Conservation (phyloP, 2,888 invertebrate genomes). For the Drosophila infuscata region DNA sequence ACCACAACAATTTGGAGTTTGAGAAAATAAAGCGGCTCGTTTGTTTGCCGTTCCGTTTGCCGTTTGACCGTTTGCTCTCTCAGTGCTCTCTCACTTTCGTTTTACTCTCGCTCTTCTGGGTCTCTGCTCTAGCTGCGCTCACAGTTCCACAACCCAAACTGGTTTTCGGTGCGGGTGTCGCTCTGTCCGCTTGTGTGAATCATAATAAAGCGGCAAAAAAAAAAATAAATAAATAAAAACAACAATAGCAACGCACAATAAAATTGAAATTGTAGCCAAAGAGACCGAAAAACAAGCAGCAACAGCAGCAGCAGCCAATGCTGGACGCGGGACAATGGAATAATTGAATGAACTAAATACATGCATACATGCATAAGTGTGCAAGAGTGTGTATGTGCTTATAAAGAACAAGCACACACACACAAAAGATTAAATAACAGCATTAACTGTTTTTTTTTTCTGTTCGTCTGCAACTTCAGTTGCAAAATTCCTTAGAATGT, state of each 20-base stretch:
- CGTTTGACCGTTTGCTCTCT: slow-evolving; percentile 16
- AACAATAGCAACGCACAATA: slow-evolving; percentile 50
- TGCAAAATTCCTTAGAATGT: not conserved
- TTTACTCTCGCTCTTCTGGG: slow-evolving; percentile 1
- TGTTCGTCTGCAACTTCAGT: not conserved
- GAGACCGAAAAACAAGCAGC: slow-evolving; percentile 27
- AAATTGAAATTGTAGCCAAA: slow-evolving; percentile 76
- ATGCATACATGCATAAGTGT: slow-evolving; percentile 22
- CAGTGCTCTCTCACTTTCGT: slow-evolving; percentile 6
- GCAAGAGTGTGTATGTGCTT: not conserved
- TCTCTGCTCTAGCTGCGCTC: slow-evolving; percentile 9
- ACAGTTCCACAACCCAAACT: slow-evolving; percentile 51
- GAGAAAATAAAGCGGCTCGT: slow-evolving; percentile 56
- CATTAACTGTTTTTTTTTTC: not conserved
- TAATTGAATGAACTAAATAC: slow-evolving; percentile 42
- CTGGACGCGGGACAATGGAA: slow-evolving; percentile 39
- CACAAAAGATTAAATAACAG: not conserved
- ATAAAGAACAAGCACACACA: not conserved
- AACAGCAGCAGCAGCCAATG: slow-evolving; percentile 11
- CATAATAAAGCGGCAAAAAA: slow-evolving; percentile 64
- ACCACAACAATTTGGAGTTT: slow-evolving; percentile 43
- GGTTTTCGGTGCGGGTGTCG: slow-evolving; percentile 75
- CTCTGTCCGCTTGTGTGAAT: slow-evolving; percentile 61
- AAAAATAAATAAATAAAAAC: slow-evolving; percentile 20
- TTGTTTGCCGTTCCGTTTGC: slow-evolving; percentile 64